Evolutionary conservation across 2,797 vertebrate species (phyloP).

Genomic region (Champsocephalus gunnari): DNA sequence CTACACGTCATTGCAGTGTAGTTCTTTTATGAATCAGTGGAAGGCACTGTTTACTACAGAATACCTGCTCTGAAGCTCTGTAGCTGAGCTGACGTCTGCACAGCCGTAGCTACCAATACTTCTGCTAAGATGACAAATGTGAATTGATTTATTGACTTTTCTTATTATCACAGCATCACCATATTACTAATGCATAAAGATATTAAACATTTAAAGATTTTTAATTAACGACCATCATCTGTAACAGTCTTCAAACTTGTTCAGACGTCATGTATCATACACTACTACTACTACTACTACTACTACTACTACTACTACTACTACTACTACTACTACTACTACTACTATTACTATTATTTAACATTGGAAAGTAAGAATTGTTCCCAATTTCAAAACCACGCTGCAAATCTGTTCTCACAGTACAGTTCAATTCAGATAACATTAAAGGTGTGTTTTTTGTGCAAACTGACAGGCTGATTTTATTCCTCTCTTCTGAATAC

Average conservation of each 20-base stretch:
- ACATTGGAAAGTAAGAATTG: slow-evolving; percentile 6
- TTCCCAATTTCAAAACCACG: neutral
- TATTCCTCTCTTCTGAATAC: slow-evolving; percentile 64
- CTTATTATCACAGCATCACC: slow-evolving; percentile 5
- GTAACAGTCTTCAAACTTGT: neutral
- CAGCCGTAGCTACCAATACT: slow-evolving; percentile 23
- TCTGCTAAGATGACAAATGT: slow-evolving; percentile 37
- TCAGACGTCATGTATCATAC: neutral
- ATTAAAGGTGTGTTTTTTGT: slow-evolving; percentile 30
- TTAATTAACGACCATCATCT: neutral
- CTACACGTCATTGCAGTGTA: slow-evolving; percentile 45
- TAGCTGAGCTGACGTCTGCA: slow-evolving; percentile 37
- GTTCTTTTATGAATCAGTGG: slow-evolving; percentile 77
- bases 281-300: neutral
- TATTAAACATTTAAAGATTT: neutral
- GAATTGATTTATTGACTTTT: slow-evolving; percentile 22
- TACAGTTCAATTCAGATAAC: slow-evolving; percentile 17
- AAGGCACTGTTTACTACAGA: slow-evolving; percentile 83
- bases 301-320: neutral
- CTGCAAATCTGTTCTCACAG: slow-evolving; percentile 1
- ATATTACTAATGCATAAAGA: neutral
- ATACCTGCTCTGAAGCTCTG: slow-evolving; percentile 48
- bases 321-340: too few relatives aligned
- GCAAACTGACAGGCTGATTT: slow-evolving; percentile 53
- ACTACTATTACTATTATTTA: neutral